These are phyloP conservation scores for Apis mellifera DNA, from an alignment of 1,140 invertebrate genomes.

Conservation along the genomic window Amel_HAv3.1 CM009933.2:12231501-12232000, in stretches of 20 bases:
- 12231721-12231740: slow-evolving; percentile 51
- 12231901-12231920: slow-evolving; percentile 85
- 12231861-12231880: slow-evolving; percentile 85
- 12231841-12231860: slow-evolving; percentile 87
- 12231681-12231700: slow-evolving; percentile 38
- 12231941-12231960: slow-evolving; percentile 76
- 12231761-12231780: slow-evolving; percentile 37
- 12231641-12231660: slow-evolving; percentile 35
- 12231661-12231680: background rate
- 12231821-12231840: slow-evolving; percentile 85
- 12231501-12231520: no score
- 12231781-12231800: slow-evolving; percentile 73
- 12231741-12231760: slow-evolving; percentile 33
- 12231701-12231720: slow-evolving; percentile 41
- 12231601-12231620: slow-evolving; percentile 65
- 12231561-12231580: no score
- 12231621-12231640: slow-evolving; percentile 69
- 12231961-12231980: slow-evolving; percentile 67
- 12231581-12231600: slow-evolving; percentile 12
- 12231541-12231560: no score
- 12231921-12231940: slow-evolving; percentile 84
- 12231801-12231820: slow-evolving; percentile 84
- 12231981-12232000: background rate
- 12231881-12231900: slow-evolving; percentile 83
- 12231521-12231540: no score